Evolutionary conservation across 2,888 invertebrate species (phyloP), one percentile per base, ranked within the genome.

Genomic region (Brassicogethes aeneus): DNA sequence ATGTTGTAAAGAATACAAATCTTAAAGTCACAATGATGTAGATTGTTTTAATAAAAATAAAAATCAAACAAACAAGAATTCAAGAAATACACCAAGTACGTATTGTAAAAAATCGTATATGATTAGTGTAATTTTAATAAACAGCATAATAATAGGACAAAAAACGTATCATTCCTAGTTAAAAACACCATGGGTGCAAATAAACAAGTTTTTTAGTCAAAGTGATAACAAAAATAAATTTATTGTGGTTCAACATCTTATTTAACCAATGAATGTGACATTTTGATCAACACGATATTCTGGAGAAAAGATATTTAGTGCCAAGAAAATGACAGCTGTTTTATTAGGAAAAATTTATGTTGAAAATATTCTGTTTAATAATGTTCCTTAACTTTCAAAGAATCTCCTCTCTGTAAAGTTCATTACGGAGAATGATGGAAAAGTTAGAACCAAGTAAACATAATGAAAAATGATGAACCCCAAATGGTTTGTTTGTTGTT

Each of bases 311-410:
- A 45, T 47, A n/a, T 8, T 10, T 17, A 43, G 45, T 15, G 47
- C 44, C 1, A 50, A 50, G 36, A 41, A 44, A 40, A 44, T 48
- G 40, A 17, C 17, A 40, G 36, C 44, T 3, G 10, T 42, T 39
- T 43, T 32, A 37, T 32, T 16, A 33, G 46, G 41, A 15, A 40
- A 3, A 15, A 42, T 46, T 3, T 40, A 42, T 38, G 31, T 16
- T 17, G 34, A 38, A 10, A 35, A 29, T 15, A 45, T 43, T 15
- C 42, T 37, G 32, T 38, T 59, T 13, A 46, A 42, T 39, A 37
- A 57, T 23, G 50, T 52, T 1, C 56, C 56, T 12, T 47, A 51
- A 3, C 42, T 61, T 14, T 45, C 49, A 13, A 59, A 50, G 37
- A n/a, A n/a, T n/a, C n/a, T n/a, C n/a, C n/a, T n/a, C n/a, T n/a